A percentile compares a stretch with the other conserved stretches of the same genome.
Conservation (phyloP, 2,888 invertebrate species). For the Cremastinae sp. region DNA sequence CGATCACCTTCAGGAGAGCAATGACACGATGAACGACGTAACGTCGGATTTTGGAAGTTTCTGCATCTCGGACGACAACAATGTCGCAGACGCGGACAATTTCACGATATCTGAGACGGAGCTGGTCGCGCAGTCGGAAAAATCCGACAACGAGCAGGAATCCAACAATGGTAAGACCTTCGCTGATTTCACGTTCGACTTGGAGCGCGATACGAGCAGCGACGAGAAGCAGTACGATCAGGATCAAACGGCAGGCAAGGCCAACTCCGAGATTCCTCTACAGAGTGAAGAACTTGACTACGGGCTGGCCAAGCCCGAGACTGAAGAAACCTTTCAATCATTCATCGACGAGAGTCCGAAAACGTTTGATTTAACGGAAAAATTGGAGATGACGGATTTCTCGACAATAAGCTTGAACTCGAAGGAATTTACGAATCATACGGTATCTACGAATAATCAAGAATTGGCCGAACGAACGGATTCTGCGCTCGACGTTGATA, state of each 20-base stretch:
- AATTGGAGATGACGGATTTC: slow-evolving; percentile 35
- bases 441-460: slow-evolving; percentile 18
- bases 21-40: slow-evolving; percentile 48
- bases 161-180: slow-evolving; percentile 59
- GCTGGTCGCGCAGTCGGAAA: slow-evolving; percentile 50
- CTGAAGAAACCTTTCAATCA: slow-evolving; percentile 37
- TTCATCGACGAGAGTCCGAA: slow-evolving; percentile 25
- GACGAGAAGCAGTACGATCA: slow-evolving; percentile 38
- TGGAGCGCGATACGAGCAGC: slow-evolving; percentile 47
- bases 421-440: slow-evolving; percentile 16
- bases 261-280: slow-evolving; percentile 1
- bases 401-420: slow-evolving; percentile 3
- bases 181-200: slow-evolving; percentile 64
- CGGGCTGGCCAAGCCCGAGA: slow-evolving; percentile 2
- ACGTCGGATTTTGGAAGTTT: slow-evolving; percentile 60
- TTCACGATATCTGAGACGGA: slow-evolving; percentile 62
- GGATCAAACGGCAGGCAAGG: slow-evolving; percentile 46
- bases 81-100: slow-evolving; percentile 48
- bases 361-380: slow-evolving; percentile 37
- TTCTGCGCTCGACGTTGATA: slow-evolving; percentile 41
- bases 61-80: slow-evolving; percentile 59
- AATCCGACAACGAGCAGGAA: slow-evolving; percentile 47
- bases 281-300: slow-evolving; percentile 6
- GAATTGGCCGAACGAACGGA: slow-evolving; percentile 20
- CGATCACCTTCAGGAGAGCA: slow-evolving; percentile 45